Conservation (phyloP, 2,797 vertebrate genomes). For the Tolypeutes matacus region DNA sequence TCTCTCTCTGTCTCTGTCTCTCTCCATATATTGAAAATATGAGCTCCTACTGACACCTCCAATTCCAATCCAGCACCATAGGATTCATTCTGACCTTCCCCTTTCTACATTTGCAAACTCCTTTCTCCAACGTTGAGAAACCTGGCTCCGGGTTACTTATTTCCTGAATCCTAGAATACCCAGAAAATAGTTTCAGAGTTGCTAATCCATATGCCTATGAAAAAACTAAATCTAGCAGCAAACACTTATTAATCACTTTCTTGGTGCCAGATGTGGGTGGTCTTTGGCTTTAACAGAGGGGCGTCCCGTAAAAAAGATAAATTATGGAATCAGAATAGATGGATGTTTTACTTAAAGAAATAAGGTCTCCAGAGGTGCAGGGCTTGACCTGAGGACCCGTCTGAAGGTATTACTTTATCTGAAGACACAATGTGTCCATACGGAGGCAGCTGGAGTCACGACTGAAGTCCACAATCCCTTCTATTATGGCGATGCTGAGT, state of each 20-base stretch:
- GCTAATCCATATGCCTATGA: not conserved
- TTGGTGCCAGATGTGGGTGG: slow-evolving; percentile 12
- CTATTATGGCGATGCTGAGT: not conserved
- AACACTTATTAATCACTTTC: not conserved
- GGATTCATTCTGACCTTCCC: not conserved
- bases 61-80: not conserved
- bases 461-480: not conserved
- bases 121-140: slow-evolving; percentile 36
- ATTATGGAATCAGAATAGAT: not conserved
- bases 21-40: not conserved
- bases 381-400: not conserved
- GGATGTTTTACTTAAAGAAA: not conserved
- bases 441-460: not conserved
- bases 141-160: slow-evolving; percentile 20
- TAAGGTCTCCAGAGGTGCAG: not conserved
- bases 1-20: not conserved
- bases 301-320: not conserved
- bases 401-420: not conserved
- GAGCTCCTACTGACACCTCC: not conserved
- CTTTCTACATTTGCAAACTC: not conserved
- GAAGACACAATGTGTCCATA: not conserved
- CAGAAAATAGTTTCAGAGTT: not conserved
- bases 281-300: not conserved
- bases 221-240: slow-evolving; percentile 46
- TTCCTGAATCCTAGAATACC: not conserved